Evolutionary conservation across 2,797 vertebrate genomes (phyloP), one percentile per base, ranked within the genome.

Genomic region (Danio albolineatus): DNA sequence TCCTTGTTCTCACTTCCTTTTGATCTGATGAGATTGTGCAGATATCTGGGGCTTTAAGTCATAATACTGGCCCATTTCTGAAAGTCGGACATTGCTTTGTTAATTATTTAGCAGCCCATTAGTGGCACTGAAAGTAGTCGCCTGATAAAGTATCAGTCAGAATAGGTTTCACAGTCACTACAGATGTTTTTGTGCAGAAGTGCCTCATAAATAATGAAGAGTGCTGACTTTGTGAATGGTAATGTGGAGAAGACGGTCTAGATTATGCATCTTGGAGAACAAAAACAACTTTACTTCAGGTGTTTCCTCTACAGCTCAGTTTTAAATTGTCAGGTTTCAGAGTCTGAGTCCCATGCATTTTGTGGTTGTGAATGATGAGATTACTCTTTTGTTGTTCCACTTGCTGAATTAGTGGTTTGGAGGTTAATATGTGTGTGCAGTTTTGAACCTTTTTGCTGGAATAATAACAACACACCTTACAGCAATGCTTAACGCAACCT

Each of bases 161-260:
- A 78, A 78, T 36, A 74, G 65, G 75, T 44, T 46, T 51, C 83
- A 84, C 79, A 83, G 83, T 83, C 83, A 86, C 76, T 81, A 78
- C 76, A 83, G 74, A 82, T 75, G 78, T 75, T 83, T 84, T 79
- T 7, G 76, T 85, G 80, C 76, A 83, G 83, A 84, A 79, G 85
- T 61, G 71, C 76, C 83, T 90, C 85, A 88, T 93, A 82, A 88
- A 90, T 91, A 89, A 91, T 91, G 79, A 86, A 92, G 83, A 6
- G 78, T 67, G 61, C 84, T 57, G 85, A 86, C 88, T 89, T 85
- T 87, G 80, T 86, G 86, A 86, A 87, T 88, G 89, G 80, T 88
- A 87, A 90, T 86, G 81, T 71, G 17, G 76, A 84, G 48, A 16
- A 65, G 85, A 80, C 81, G 73, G 69, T 49, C 43, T 69, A 17